These are phyloP conservation scores for Penaeus vannamei DNA, from an alignment of 1,140 invertebrate genomes.

Conservation along the genomic window DNA sequence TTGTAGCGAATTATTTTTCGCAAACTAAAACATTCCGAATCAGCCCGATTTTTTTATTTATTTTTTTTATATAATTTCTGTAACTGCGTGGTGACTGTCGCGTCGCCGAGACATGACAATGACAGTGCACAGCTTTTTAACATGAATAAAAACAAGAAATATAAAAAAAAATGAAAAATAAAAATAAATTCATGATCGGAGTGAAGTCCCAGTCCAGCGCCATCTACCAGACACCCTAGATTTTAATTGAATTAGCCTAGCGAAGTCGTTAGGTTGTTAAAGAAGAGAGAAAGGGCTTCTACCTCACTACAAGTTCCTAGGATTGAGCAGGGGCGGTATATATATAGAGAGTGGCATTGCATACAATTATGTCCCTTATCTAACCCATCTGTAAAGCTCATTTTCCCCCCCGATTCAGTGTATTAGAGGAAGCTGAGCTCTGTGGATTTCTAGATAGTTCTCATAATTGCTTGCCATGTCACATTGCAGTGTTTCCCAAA, in stretches of 20 bases:
- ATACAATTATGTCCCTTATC: too few species aligned
- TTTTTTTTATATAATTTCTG: too few species aligned
- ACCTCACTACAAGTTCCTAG: constrained; percentile 66
- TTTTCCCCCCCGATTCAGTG: not conserved
- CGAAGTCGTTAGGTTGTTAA: constrained; percentile 40
- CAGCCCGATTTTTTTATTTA: too few species aligned
- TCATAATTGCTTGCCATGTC: constrained; percentile 44
- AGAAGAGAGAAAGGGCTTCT: constrained; percentile 58
- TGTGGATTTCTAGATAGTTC: not conserved
- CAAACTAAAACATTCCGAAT: too few species aligned
- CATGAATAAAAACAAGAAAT: not conserved
- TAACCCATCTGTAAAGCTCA: too few species aligned
- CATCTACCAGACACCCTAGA: constrained; percentile 47
- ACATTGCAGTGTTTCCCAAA: constrained; percentile 55
- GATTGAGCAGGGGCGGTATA: constrained; percentile 59
- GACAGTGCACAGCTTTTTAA: not conserved
- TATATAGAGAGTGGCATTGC: constrained; percentile 7
- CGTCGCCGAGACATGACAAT: too few species aligned
- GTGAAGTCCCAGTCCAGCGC: not conserved
- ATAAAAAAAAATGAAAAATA: not conserved
- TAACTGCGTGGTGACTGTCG: too few species aligned
- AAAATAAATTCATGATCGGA: not conserved
- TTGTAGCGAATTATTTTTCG: too few species aligned
- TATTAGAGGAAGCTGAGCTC: constrained; percentile 4
- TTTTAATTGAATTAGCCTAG: constrained; percentile 17